Base-by-base conservation (phyloP, 2,113 vertebrate species). In the Puntigrus tetrazona region DNA sequence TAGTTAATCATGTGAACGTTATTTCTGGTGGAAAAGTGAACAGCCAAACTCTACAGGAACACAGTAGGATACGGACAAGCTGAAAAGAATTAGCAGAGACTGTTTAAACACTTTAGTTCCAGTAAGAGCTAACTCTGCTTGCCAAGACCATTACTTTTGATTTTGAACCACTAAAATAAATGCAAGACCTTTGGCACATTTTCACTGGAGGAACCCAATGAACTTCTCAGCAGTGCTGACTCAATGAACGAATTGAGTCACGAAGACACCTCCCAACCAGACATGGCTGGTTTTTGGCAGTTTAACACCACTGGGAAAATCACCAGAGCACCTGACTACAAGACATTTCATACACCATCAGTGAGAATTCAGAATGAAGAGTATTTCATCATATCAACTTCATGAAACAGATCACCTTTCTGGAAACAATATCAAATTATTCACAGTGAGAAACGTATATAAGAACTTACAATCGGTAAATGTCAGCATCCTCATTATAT, bases 191-290 rank as follows among this genome's bases (percentile, higher is more conserved):
- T 20, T 85, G 65, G 76, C 76, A 61, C 13, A 47, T 61, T 31
- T 43, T 76, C 52, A 25, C 45, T 50, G 43, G 41, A 73, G 31
- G 52, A 84, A 88, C 87, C 34, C 77, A 45, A 27, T 86, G 82
- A 77, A 88, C 87, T 84, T 84, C 81, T 81, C 63, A 84, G 87
- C 65, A 84, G 16, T 34, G 22, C 31, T 88, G 85, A 84, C 84
- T 88, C 63, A 84, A 79, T 77, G 52, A 41, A 50, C 25, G 67
- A 41, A 50, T 16, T 86, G 81, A 77, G 57, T 88, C 59, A 86
- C 73, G 52, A 74, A 84, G 61, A 41, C 78, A 9, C 63, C 78
- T 63, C 38, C 72, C 78, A 88, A 20, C 70, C 82, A 86, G 85
- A 84, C 76, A 78, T 45, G n/a, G 45, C 82, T 45, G 77, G 81